Conservation (phyloP, 1,140 invertebrate genomes). For the Lepidurus couesii region DNA sequence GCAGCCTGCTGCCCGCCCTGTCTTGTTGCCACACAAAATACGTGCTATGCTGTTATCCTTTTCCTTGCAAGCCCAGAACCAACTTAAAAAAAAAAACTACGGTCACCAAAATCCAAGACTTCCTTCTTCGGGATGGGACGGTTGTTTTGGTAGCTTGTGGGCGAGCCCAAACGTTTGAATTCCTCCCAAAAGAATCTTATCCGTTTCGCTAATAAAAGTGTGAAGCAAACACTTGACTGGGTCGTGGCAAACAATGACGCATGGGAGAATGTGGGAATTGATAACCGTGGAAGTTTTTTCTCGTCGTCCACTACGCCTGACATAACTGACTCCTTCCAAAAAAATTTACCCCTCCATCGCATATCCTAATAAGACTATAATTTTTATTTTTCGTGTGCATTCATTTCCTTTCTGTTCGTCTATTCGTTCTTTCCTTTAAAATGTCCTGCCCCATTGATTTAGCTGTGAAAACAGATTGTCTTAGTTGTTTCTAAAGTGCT, state of each 20-base stretch:
- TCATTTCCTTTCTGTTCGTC: conserved; percentile 9
- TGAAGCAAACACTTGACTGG: not conserved
- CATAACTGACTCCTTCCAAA: not conserved
- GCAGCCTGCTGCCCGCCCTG: conserved; percentile 23
- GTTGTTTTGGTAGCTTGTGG: not conserved
- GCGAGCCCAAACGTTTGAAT: conserved; percentile 11
- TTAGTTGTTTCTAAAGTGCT: not conserved
- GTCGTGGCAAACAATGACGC: not conserved
- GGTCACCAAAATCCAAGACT: no score
- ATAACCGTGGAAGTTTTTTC: not conserved
- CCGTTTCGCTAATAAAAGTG: not conserved
- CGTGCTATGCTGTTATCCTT: not conserved
- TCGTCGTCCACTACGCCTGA: conserved; percentile 8
- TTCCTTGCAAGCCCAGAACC: conserved; percentile 14
- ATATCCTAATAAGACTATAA: not conserved
- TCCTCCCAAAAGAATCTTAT: no score
- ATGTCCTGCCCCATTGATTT: not conserved
- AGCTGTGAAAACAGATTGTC: not conserved
- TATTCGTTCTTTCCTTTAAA: not conserved
- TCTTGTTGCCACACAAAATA: conserved; percentile 27
- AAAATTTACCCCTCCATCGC: not conserved
- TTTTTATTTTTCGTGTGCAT: not conserved
- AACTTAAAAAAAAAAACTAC: no score
- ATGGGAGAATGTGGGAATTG: conserved; percentile 18
- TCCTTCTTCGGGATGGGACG: no score